Conservation (phyloP, 2,797 vertebrate species). For the Odontamblyopus rebecca region DNA sequence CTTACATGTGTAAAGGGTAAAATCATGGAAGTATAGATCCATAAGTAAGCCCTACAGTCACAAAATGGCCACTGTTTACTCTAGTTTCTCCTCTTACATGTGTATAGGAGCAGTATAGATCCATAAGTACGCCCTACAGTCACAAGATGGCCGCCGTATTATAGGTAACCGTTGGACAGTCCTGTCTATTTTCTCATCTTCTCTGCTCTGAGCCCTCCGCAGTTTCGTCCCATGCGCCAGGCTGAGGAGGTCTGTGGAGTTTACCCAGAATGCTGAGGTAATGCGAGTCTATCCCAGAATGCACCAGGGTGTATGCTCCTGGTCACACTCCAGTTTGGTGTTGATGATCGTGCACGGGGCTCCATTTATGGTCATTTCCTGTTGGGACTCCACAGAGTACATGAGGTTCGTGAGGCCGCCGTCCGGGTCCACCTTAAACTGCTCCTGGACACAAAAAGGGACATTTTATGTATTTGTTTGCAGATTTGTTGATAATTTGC, state of each 20-base stretch:
- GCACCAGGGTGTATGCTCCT: slow-evolving; percentile 90
- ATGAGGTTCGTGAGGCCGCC: slow-evolving; percentile 88
- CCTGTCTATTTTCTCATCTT: background rate
- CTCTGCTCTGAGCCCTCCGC: background rate
- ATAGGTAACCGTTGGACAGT: background rate
- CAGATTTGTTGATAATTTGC: too few species aligned
- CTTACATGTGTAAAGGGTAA: too few species aligned
- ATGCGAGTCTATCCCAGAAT: slow-evolving; percentile 72
- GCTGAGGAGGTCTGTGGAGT: background rate
- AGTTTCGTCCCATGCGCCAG: background rate
- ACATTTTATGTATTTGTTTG: too few species aligned
- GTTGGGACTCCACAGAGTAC: slow-evolving; percentile 87
- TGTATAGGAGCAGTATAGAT: background rate
- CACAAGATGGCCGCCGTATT: background rate
- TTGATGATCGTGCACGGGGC: slow-evolving; percentile 91
- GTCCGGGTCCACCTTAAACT: slow-evolving; percentile 93
- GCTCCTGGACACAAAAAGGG: slow-evolving; percentile 78
- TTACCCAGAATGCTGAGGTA: background rate
- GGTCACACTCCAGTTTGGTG: slow-evolving; percentile 87
- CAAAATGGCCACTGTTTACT: background rate
- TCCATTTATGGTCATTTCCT: slow-evolving; percentile 84
- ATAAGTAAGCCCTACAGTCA: background rate
- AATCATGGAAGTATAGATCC: too few species aligned
- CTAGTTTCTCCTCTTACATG: background rate
- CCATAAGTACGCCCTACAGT: background rate